These are phyloP conservation scores for Lingula anatina DNA, from an alignment of 2,888 invertebrate species.

Conservation along the genomic window DNA sequence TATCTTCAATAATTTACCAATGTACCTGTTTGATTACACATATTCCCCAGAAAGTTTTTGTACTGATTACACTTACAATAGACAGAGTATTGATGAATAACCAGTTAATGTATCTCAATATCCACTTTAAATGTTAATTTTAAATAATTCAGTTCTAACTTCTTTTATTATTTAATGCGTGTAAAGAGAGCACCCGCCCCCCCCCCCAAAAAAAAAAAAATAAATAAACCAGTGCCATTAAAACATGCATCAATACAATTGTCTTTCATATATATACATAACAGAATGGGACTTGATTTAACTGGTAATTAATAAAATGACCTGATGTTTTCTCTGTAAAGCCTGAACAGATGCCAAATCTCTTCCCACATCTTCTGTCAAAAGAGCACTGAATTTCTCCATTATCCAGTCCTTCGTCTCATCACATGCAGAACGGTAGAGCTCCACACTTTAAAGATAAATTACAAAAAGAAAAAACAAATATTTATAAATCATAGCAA, in stretches of 20 bases:
- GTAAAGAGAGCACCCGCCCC: conserved; percentile 94
- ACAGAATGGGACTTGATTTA: too few relatives aligned
- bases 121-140: too few relatives aligned
- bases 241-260: too few relatives aligned
- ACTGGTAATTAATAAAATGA: too few relatives aligned
- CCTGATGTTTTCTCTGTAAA: conserved; percentile 75
- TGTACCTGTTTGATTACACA: neutral
- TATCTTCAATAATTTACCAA: neutral
- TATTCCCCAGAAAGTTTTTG: neutral
- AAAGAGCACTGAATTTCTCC: conserved; percentile 82
- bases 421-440: conserved; percentile 92
- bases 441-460: conserved; percentile 81
- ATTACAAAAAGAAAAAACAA: conserved; percentile 9
- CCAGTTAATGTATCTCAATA: too few relatives aligned
- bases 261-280: too few relatives aligned
- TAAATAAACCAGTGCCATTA: too few relatives aligned
- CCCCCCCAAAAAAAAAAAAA: too few relatives aligned
- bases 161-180: too few relatives aligned
- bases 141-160: too few relatives aligned
- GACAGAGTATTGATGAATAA: too few relatives aligned
- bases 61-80: too few relatives aligned
- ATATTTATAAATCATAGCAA: neutral
- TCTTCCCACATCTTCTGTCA: conserved; percentile 60
- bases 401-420: conserved; percentile 97
- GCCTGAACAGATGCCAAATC: conserved; percentile 86